Evolutionary conservation across 2,113 vertebrate species (phyloP).

Genomic region (Dromiciops gliroides): DNA sequence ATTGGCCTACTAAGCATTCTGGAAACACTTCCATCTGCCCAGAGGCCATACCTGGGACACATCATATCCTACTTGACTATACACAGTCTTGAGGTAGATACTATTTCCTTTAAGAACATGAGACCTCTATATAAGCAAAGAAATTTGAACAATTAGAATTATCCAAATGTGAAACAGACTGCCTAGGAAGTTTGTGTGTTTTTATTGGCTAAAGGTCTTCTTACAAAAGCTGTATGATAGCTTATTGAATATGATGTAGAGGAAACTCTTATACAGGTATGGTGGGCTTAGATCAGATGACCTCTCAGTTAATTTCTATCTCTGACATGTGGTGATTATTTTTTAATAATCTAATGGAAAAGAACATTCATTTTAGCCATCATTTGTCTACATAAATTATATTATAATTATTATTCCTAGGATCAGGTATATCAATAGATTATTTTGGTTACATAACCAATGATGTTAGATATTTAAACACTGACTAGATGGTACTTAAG

Average conservation of each 20-base stretch:
- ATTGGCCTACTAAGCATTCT: background rate
- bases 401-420: background rate
- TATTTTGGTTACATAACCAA: background rate
- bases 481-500: background rate
- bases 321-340: background rate
- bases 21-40: background rate
- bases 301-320: background rate
- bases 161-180: background rate
- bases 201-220: background rate
- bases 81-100: too few species aligned
- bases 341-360: background rate
- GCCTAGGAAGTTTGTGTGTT: background rate
- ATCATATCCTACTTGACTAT: too few species aligned
- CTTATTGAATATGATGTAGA: background rate
- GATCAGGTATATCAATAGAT: background rate
- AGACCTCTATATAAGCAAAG: background rate
- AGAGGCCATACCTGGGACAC: too few species aligned
- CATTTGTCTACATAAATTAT: background rate
- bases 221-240: background rate
- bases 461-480: background rate
- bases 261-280: background rate
- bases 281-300: background rate
- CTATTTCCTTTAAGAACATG: background rate
- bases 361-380: background rate
- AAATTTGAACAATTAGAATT: background rate